These are phyloP conservation scores for Porites evermanni DNA, from an alignment of 92 coral and sea anemone genomes.

Conservation along the genomic window DNA sequence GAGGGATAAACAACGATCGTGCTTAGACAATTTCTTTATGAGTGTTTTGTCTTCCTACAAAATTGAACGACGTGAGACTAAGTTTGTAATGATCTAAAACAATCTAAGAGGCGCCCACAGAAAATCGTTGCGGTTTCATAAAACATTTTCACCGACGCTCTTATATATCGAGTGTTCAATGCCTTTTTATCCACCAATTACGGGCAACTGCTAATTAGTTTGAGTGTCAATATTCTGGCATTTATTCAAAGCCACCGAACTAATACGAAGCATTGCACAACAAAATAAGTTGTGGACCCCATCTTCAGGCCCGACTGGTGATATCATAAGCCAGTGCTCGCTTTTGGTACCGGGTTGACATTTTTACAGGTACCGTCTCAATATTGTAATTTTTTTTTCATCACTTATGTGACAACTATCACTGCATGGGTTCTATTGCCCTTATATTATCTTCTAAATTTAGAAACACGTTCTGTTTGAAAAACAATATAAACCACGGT, in stretches of 20 bases:
- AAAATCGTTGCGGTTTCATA: not conserved
- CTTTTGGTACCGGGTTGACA: not conserved
- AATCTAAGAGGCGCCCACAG: not conserved
- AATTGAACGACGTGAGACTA: not conserved
- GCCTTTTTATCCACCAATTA: not conserved
- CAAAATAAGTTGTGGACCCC: not conserved
- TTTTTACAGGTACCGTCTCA: too few species aligned
- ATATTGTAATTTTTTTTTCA: too few species aligned
- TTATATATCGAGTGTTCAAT: not conserved
- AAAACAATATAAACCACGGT: too few species aligned
- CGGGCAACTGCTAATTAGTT: not conserved
- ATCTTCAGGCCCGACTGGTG: not conserved
- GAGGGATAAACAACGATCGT: not conserved
- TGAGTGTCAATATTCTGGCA: not conserved
- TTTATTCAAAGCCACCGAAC: not conserved
- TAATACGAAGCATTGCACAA: not conserved
- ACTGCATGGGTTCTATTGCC: not conserved
- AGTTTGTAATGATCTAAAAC: not conserved
- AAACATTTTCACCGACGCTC: not conserved
- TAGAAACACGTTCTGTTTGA: too few species aligned
- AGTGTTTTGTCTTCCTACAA: not conserved
- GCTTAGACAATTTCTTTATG: not conserved
- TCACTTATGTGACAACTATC: not conserved
- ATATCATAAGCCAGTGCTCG: not conserved
- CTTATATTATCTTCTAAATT: not conserved